Base-by-base conservation (phyloP, 2,113 vertebrate species). In the Dasyprocta punctata region DNA sequence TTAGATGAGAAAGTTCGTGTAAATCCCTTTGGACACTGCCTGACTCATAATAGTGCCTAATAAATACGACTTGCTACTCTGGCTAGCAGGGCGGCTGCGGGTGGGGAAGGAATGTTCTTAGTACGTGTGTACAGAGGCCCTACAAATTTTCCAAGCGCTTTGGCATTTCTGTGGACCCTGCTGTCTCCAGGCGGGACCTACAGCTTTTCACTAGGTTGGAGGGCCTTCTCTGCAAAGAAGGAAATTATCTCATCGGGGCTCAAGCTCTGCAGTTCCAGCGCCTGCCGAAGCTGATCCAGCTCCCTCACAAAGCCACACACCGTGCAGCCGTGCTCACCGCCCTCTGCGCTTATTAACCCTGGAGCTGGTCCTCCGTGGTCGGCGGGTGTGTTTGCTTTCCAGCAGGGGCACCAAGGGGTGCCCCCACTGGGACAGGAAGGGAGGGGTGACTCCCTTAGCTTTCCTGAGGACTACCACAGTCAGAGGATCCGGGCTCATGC, bases 171-270 rank as follows among this genome's bases (percentile, higher is more conserved):
- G 96, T 30, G 41, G 92, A 89, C 89, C 30, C 54, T 30, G 89
- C 86, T 86, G 96, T 97, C 96, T 97, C 93, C 69, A 91, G 63
- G 80, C 78, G 38, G 90, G 94, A 95, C 94, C 75, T 86, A 82
- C 54, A 90, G 92, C 88, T 93, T 97, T 97, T 97, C 77, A 69
- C 89, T 89, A 82, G 49, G 86, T 85, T n/a, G 73, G 90, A 90
- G 89, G 78, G 88, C 94, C n/a, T 86, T 96, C 95, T 92, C 14
- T 0, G 24, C 33, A 30, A 86, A 97, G 92, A 96, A 97, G 94
- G 96, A 98, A 92, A 95, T 94, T 80, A 96, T 94, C 95, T 97
- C 95, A 86, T 83, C 89, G 60, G 89, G 82, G 71, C 77, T 97
- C 82, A 69, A 36, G 54, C 91, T 96, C 88, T 11, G 24, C 1